These are phyloP conservation scores for Drosophila pseudoobscura DNA, from an alignment of 1,140 invertebrate species.

Conservation along the genomic window DNA sequence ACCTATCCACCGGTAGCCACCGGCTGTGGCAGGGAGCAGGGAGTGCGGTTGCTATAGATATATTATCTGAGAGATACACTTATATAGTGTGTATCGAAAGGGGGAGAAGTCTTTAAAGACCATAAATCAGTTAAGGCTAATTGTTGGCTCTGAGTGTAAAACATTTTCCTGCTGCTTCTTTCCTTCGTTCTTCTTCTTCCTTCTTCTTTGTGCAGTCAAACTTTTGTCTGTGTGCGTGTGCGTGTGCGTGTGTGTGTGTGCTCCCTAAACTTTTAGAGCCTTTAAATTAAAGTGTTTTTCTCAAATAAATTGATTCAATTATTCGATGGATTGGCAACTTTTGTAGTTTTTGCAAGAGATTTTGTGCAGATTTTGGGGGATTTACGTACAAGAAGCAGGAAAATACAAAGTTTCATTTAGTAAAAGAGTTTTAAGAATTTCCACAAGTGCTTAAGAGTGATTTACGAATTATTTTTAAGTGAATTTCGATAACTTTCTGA, in stretches of 20 bases:
- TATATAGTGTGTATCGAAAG: slow-evolving; percentile 7
- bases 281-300: slow-evolving; percentile 35
- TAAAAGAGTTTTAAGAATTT: too few species aligned
- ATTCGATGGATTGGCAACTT: slow-evolving; percentile 2
- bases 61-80: slow-evolving; percentile 12
- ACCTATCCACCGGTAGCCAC: slow-evolving; percentile 11
- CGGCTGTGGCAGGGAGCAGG: too few species aligned
- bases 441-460: too few species aligned
- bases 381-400: too few species aligned
- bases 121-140: slow-evolving; percentile 50
- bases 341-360: too few species aligned
- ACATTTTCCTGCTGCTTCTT: not conserved
- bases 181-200: not conserved
- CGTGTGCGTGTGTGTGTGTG: slow-evolving; percentile 10
- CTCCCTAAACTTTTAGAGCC: slow-evolving; percentile 23
- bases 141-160: slow-evolving; percentile 23
- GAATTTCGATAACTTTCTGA: too few species aligned
- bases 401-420: too few species aligned
- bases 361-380: too few species aligned
- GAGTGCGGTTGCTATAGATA: slow-evolving; percentile 11
- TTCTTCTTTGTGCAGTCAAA: not conserved
- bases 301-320: slow-evolving; percentile 35
- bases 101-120: slow-evolving; percentile 34
- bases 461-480: too few species aligned
- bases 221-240: not conserved